These are phyloP conservation scores for Babylonia areolata DNA, from an alignment of 1,140 invertebrate genomes.

Conservation along the genomic window DNA sequence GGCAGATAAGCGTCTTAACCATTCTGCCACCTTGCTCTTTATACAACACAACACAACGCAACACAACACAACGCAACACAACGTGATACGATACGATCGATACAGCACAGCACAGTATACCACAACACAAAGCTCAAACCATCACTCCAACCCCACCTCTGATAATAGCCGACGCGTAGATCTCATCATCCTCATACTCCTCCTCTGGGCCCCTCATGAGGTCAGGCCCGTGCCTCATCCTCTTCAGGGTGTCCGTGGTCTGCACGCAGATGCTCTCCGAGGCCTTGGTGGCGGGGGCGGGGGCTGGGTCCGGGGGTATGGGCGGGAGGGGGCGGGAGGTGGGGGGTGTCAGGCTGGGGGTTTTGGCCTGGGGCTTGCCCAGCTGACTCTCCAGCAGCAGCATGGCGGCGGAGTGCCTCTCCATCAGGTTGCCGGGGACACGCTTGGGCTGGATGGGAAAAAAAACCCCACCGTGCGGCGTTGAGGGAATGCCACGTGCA, in stretches of 20 bases:
- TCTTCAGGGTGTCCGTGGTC: constrained; percentile 43
- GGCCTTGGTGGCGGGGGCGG: not conserved
- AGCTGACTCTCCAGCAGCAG: constrained; percentile 66
- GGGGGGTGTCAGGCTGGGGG: constrained; percentile 1
- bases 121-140: too few relatives aligned
- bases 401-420: constrained; percentile 65
- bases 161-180: constrained; percentile 36
- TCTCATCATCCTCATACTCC: not conserved
- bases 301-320: not conserved
- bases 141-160: too few relatives aligned
- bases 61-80: too few relatives aligned
- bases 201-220: not conserved
- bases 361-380: constrained; percentile 22
- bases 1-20: too few relatives aligned
- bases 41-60: too few relatives aligned
- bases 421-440: constrained; percentile 56
- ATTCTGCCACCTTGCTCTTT: too few relatives aligned
- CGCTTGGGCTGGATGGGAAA: constrained; percentile 46
- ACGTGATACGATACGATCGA: too few relatives aligned
- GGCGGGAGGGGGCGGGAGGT: not conserved
- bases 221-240: not conserved
- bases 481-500: too few relatives aligned
- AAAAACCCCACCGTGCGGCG: too few relatives aligned
- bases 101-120: too few relatives aligned
- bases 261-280: constrained; percentile 17